Evolutionary conservation across 2,113 vertebrate genomes (phyloP).

Genomic region (Peromyscus polionotus): DNA sequence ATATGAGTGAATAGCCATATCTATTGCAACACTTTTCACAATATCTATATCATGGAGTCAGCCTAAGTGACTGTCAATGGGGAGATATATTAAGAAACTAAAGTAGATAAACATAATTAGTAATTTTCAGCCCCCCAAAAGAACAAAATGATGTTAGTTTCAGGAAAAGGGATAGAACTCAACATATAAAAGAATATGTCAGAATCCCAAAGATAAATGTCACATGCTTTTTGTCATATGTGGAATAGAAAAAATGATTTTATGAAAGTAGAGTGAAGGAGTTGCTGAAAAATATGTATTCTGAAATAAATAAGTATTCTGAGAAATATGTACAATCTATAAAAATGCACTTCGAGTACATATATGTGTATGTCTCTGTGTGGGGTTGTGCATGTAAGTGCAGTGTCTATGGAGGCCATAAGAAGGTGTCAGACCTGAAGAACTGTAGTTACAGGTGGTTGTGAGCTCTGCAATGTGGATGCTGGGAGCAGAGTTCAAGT

Average conservation of each 20-base stretch:
- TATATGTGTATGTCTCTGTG: not conserved
- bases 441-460: not conserved
- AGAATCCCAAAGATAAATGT: not conserved
- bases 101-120: not conserved
- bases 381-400: not conserved
- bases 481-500: not conserved
- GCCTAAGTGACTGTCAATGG: not conserved
- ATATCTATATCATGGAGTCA: not conserved
- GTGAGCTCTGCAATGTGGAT: not conserved
- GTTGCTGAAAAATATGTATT: no score
- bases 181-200: not conserved
- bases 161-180: not conserved
- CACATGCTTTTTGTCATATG: not conserved
- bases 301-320: not conserved
- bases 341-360: not conserved
- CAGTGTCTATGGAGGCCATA: not conserved
- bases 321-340: not conserved
- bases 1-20: not conserved
- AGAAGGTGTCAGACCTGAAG: not conserved
- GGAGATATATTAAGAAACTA: not conserved
- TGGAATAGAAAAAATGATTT: not conserved
- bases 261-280: not conserved
- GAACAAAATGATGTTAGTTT: not conserved
- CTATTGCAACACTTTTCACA: not conserved
- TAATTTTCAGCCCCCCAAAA: not conserved